Evolutionary conservation across 2,797 vertebrate genomes (phyloP), one percentile per base, ranked within the genome.

Genomic region (Danio aesculapii): DNA sequence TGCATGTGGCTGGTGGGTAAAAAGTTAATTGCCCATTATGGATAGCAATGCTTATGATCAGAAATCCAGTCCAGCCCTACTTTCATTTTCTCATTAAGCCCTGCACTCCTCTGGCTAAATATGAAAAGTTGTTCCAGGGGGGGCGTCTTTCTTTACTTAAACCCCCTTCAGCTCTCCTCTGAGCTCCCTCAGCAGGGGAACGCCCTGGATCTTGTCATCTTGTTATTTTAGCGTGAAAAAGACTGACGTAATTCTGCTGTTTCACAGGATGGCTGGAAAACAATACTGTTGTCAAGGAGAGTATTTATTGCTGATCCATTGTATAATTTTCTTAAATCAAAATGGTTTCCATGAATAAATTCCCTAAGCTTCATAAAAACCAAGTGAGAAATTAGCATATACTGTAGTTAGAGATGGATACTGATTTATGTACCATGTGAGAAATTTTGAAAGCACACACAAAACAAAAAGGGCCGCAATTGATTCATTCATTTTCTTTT

Each of bases 191-290:
- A 58, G 83, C 77, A 46, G 86, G 58, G 30, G 88, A 82, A 89
- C 84, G 73, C 87, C 83, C 84, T 79, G 84, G 82, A 79, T 83
- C 81, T 90, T 87, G 52, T 58, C 30, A 77, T 63, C 53, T 57
- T 72, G 55, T 81, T 73, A 72, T 81, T 81, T 66, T 72, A 52
- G 71, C 46, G 12, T 70, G n/a, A 53, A 41, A 6, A 3, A 61
- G 41, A 44, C 13, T 59, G n/a, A 17, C 21, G 69, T 46, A 49
- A 59, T 39, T n/a, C 73, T 75, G 47, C n/a, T 57, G 47, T 66
- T 73, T 66, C 52, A 86, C 19, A 72, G 30, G 52, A 57, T 59
- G 53, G 55, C 47, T 81, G 62, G 4, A 79, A 83, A 86, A 84
- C 72, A 87, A 83, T 84, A 13, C 77, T 59, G 79, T 79, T 78